phyloP scores from a whole-genome alignment of 2,888 invertebrate species.

The Helicoverpa assulta region DNA sequence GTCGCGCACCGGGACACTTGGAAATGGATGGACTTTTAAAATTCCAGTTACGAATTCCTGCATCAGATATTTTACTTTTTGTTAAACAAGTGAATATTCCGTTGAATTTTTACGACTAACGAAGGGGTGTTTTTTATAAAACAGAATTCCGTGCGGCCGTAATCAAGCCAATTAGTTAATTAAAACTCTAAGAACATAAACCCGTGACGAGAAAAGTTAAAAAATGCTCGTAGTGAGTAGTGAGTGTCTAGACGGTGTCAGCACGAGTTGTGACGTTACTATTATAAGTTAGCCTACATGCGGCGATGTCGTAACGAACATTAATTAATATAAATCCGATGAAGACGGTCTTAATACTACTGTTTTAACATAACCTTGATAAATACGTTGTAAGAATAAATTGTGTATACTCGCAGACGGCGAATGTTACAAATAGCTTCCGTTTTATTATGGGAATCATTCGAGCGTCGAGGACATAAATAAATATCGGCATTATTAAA shows the following conservation, averaged over 20 bases:
- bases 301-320: slow-evolving; percentile 3
- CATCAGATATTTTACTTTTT: not conserved
- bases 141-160: not conserved
- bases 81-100: not conserved
- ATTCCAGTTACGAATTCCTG: slow-evolving; percentile 4
- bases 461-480: slow-evolving; percentile 10
- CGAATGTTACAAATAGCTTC: slow-evolving; percentile 18
- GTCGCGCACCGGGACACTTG: slow-evolving; percentile 3
- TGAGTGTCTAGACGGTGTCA: slow-evolving; percentile 29
- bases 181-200: slow-evolving; percentile 22
- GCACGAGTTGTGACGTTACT: not conserved
- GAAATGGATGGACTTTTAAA: slow-evolving; percentile 24
- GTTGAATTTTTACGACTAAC: slow-evolving; percentile 4
- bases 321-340: slow-evolving; percentile 15
- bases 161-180: slow-evolving; percentile 28
- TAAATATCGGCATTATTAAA: no score
- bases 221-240: slow-evolving; percentile 1
- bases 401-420: slow-evolving; percentile 1
- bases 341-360: slow-evolving; percentile 16
- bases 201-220: slow-evolving; percentile 20
- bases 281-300: slow-evolving; percentile 12
- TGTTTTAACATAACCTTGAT: slow-evolving; percentile 8
- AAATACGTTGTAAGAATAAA: slow-evolving; percentile 6
- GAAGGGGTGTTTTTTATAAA: slow-evolving; percentile 12
- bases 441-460: slow-evolving; percentile 35